These are phyloP conservation scores for Thunnus thynnus DNA, from an alignment of 2,113 vertebrate genomes.

Conservation along the genomic window DNA sequence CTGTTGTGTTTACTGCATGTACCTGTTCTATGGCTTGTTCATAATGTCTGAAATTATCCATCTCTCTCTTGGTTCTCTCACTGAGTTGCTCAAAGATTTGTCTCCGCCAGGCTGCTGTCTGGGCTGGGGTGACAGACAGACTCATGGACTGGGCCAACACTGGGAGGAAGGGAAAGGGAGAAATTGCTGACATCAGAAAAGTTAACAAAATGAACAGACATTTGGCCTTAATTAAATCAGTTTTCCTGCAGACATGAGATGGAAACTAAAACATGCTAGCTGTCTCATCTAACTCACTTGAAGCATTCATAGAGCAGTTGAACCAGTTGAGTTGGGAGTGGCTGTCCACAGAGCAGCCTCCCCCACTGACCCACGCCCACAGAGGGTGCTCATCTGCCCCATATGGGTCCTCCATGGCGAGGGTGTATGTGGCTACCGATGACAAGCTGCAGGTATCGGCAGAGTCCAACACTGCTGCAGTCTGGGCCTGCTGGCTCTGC, in stretches of 20 bases:
- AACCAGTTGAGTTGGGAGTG: slow-evolving; percentile 91
- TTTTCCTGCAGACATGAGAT: neutral
- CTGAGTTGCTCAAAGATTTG: slow-evolving; percentile 97
- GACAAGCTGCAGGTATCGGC: slow-evolving; percentile 87
- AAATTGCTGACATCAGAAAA: neutral
- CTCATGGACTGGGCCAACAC: slow-evolving; percentile 88
- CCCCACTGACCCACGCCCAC: slow-evolving; percentile 96
- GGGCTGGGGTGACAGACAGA: slow-evolving; percentile 90
- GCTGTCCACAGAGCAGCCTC: slow-evolving; percentile 90
- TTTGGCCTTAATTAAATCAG: neutral
- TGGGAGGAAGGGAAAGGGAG: slow-evolving; percentile 58
- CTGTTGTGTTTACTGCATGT: neutral
- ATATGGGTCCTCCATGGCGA: slow-evolving; percentile 88
- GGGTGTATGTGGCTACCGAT: slow-evolving; percentile 85
- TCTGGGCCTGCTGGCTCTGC: slow-evolving; percentile 73
- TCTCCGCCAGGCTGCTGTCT: slow-evolving; percentile 92
- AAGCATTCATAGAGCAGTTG: slow-evolving; percentile 72
- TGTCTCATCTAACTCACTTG: slow-evolving; percentile 82
- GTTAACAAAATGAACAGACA: neutral
- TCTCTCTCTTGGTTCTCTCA: slow-evolving; percentile 92
- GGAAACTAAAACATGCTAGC: neutral
- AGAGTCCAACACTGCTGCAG: slow-evolving; percentile 57
- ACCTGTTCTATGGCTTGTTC: slow-evolving; percentile 97
- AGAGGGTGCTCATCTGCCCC: slow-evolving; percentile 86
- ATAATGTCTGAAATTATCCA: slow-evolving; percentile 95